Conservation (phyloP, 2,113 vertebrate species). For the Capricornis sumatraensis region DNA sequence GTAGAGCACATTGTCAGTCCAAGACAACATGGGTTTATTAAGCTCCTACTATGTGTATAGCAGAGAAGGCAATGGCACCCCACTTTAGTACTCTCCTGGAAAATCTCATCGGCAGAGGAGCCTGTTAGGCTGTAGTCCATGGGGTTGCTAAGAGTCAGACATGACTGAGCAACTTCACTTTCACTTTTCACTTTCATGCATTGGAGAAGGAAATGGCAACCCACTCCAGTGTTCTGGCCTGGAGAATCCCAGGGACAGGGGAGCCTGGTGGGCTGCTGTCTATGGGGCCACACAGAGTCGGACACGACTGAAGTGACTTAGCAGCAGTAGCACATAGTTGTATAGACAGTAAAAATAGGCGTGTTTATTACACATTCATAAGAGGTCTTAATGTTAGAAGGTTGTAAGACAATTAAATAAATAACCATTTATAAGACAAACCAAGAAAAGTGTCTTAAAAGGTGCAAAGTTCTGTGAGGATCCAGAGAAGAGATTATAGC, state of each 20-base stretch:
- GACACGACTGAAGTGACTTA: too few relatives aligned
- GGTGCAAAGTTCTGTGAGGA: neutral
- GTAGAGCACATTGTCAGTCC: neutral
- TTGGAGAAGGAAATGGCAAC: too few relatives aligned
- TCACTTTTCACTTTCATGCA: too few relatives aligned
- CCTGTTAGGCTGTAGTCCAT: too few relatives aligned
- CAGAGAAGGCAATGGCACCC: too few relatives aligned
- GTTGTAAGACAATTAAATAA: neutral
- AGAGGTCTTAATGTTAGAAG: neutral
- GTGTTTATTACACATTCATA: neutral
- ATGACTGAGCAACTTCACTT: too few relatives aligned
- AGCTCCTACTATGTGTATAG: neutral
- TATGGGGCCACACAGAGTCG: accelerated
- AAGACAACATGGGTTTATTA: neutral
- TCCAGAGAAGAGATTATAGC: neutral
- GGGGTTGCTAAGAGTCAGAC: too few relatives aligned
- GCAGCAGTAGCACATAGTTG: neutral
- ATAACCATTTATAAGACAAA: neutral
- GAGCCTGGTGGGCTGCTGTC: too few relatives aligned
- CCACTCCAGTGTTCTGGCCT: too few relatives aligned
- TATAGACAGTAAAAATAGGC: neutral
- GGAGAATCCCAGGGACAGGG: too few relatives aligned
- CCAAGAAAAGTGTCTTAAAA: neutral
- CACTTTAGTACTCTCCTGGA: too few relatives aligned
- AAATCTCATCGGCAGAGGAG: too few relatives aligned